These are phyloP conservation scores for rabbit (Oryctolagus cuniculus) DNA, from an alignment of 2,113 vertebrate species.

Conservation along the genomic window mOryCun1.1 NC_091435.1:114185501-114186000, in stretches of 20 bases:
- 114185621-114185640: neutral
- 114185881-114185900: neutral
- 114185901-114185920: neutral
- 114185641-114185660: neutral
- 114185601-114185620: neutral
- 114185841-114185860: neutral
- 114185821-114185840: neutral
- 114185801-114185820: neutral
- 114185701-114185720: too few species aligned
- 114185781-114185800: neutral
- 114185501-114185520: neutral
- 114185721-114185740: neutral
- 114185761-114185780: neutral
- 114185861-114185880: neutral
- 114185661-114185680: neutral
- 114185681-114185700: neutral
- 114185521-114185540: neutral
- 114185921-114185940: neutral
- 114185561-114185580: neutral
- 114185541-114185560: neutral
- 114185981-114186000: neutral
- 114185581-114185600: neutral
- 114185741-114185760: neutral
- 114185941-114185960: neutral
- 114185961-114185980: neutral